Base-by-base conservation (phyloP, 2,888 invertebrate species). In the Diachrysia chrysitis region DNA sequence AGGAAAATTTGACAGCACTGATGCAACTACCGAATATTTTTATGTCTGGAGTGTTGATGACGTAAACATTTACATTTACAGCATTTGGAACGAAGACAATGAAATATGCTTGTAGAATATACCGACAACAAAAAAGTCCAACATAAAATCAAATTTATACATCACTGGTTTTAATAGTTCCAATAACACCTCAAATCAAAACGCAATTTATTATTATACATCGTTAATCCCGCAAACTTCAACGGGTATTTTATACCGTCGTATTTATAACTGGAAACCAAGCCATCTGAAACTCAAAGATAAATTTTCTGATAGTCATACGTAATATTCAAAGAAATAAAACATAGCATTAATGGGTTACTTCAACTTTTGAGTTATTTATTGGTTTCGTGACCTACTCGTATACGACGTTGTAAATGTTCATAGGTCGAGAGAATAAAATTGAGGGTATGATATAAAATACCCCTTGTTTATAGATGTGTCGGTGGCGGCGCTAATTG, bases 361-460 rank as follows among this genome's bases (percentile, higher is more conserved):
- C 54, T 66, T 35, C 62, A 55, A 12, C 46, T 67, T 74, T 71
- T 67, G 71, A 71, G 76, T 75, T 71, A 55, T 77, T 74, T 79
- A 78, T 67, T 54, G 3, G 23, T 29, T 23, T 58, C 63, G 71
- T 65, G 79, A 66, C 73, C 69, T 61, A 73, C 63, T 58, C 55
- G 54, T 58, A 63, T 61, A 35, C n/a, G 63, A 35, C 48, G 54
- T 10, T 61, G 62, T 73, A 67, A 74, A 58, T 25, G n/a, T 14
- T 14, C 21, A 46, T 37, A 58, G 58, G 56, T 64, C 65, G 25
- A 25, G 54, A 17, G 54, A 61, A 63, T 73, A 61, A 72, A 68
- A 68, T 59, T 51, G 1, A 51, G 42, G 53, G 37, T 32, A 60
- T 56, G 61, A 63, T 54, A 51, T 46, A 23, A 14, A 32, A 63